Percentiles rank a stretch among this genome's conserved stretches.
phyloP scores from a whole-genome alignment of 2,113 vertebrate genomes.

The Neolamprologus sp. region DNA sequence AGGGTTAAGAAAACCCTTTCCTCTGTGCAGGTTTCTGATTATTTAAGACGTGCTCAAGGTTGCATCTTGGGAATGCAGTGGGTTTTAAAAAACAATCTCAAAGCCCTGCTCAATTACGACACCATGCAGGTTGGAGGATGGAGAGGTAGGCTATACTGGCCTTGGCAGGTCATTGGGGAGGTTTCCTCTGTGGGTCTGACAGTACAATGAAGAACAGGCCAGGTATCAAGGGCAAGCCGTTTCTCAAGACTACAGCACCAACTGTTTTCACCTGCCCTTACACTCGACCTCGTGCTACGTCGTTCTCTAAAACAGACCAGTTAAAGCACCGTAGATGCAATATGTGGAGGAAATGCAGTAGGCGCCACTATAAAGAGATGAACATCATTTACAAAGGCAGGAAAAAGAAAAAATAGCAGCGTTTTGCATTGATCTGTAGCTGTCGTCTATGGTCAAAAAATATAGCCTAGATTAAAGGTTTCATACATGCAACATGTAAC shows the following conservation, averaged over 20 bases:
- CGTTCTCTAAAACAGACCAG: not conserved
- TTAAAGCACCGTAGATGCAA: not conserved
- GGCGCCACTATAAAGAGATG: not conserved
- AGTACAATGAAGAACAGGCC: constrained; percentile 50
- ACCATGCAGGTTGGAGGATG: constrained; percentile 64
- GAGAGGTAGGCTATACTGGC: constrained; percentile 68
- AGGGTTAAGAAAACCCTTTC: constrained; percentile 77
- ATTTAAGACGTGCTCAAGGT: constrained; percentile 40
- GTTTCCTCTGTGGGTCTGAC: constrained; percentile 68
- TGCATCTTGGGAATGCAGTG: constrained; percentile 67
- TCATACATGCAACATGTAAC: not conserved
- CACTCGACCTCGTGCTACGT: constrained; percentile 23
- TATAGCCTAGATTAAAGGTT: not conserved
- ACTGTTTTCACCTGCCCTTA: constrained; percentile 65
- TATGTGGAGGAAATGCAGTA: not conserved
- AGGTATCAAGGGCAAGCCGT: constrained; percentile 61
- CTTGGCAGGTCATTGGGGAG: constrained; percentile 70
- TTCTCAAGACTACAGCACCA: constrained; percentile 60
- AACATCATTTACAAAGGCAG: not conserved
- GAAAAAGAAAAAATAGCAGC: not conserved
- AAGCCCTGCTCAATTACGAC: constrained; percentile 85
- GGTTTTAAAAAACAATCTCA: constrained; percentile 79
- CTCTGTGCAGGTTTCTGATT: constrained; percentile 73
- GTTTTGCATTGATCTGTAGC: not conserved
- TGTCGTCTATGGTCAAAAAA: not conserved